Evolutionary conservation across 2,797 vertebrate species (phyloP), one percentile per base, ranked within the genome.

Genomic region (Remorina albescens): DNA sequence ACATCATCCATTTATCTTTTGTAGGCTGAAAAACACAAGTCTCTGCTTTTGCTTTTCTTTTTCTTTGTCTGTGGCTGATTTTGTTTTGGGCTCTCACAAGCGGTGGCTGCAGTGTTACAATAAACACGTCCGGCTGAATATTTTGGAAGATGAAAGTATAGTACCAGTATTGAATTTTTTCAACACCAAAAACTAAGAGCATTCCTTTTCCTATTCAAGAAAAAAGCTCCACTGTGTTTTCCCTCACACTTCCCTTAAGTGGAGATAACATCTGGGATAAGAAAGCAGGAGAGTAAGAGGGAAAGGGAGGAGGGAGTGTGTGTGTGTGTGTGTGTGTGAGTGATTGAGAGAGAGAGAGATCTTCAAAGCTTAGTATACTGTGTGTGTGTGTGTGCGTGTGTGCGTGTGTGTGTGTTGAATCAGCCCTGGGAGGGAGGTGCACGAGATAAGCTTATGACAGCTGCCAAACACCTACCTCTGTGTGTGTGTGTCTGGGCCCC

Each of bases 201-300:
- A 78, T 85, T 87, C 83, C 62, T 69, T 67, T 84, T 88, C 78
- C 82, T 78, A 58, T 75, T 83, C 56, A 65, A 77, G 72, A 18
- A 86, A 78, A 78, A 75, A 76, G 63, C 53, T 71, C 77, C 37
- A 50, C 21, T 70, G 67, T 67, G 78, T 85, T 90, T 88, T 79
- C 66, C 73, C 80, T 87, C 86, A 86, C 88, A 88, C 88, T 86
- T 92, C 82, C 83, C 78, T 70, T 80, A 80, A 91, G 89, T 85
- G 83, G 82, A 91, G 91, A 92, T 92, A 87, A 91, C 90, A 92
- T 91, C 91, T 89, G 85, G 87, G 88, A 89, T 83, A 89, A 88
- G 89, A 85, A 85, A 74, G 82, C 68, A 39, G 83, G 80, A 87
- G 76, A 80, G 71, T 64, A 25, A 80, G 73, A 79, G 78, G 84